Base-by-base conservation (phyloP, 2,888 invertebrate species). In the Chorisops tibialis region DNA sequence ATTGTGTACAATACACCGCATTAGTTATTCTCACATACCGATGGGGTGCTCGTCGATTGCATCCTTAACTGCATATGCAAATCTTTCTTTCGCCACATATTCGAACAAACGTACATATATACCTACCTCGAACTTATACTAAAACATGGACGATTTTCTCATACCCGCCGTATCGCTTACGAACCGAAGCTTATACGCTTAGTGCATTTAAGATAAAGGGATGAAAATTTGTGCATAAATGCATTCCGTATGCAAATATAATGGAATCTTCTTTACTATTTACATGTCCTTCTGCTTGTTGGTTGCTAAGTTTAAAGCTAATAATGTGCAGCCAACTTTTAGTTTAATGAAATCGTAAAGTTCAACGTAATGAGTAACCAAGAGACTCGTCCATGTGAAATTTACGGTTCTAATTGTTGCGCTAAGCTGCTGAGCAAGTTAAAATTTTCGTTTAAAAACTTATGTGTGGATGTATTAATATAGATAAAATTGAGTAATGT, bases 181-280 rank as follows among this genome's bases (percentile, higher is more conserved):
- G 16, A 22, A 16, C 41, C 22, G 39, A 41, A 54, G 52, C 52
- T 54, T 58, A 58, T 58, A 38, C 21, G 60, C 63, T 63, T 63
- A 61, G 52, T 50, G 61, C 58, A 56, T 64, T 59, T 59, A 59
- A 59, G 64, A 64, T 64, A 64, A 64, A 61, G 64, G 59, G 61
- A 64, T 64, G 64, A 64, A 64, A 64, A 61, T 64, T 64, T 59
- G 61, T 58, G 64, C 64, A 61, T 64, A 51, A 61, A 64, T 64
- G 64, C 64, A 64, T 59, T 64, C 61, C 47, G 59, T 64, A 64
- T 64, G 64, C 64, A 64, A 64, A 64, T 64, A 61, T 61, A 63
- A 63, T 63, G 63, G 50, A 50, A 58, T 52, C 59, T 63, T 63
- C 52, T 39, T 52, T 47, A 52, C 51, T 63, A 63, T 63, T 63